These are phyloP conservation scores for Apodemia hepburni DNA, from an alignment of 2,888 invertebrate genomes.

Conservation along the genomic window DNA sequence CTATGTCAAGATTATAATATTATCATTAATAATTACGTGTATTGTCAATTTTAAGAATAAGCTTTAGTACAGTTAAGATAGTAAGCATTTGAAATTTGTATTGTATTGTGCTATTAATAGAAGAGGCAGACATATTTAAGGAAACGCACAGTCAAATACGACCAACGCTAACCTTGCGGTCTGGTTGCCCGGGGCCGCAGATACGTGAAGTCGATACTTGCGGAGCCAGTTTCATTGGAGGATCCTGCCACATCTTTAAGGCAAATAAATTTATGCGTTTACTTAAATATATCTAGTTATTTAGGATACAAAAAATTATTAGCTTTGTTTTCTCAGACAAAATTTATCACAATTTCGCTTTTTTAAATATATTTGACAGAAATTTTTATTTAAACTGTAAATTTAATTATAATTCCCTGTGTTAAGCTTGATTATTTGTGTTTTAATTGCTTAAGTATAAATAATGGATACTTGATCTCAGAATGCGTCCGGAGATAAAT, in stretches of 20 bases:
- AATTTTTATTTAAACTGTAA: too few species aligned
- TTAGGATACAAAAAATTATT: not conserved
- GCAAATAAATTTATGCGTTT: slow-evolving; percentile 15
- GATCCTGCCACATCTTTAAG: slow-evolving; percentile 15
- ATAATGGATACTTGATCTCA: too few species aligned
- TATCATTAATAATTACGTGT: too few species aligned
- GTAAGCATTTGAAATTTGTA: not conserved
- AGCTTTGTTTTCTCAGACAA: not conserved
- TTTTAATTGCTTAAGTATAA: too few species aligned
- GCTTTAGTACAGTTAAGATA: not conserved
- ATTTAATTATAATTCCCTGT: too few species aligned
- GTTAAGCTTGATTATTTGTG: too few species aligned
- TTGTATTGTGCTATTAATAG: not conserved
- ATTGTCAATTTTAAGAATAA: not conserved
- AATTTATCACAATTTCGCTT: too few species aligned
- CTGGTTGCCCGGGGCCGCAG: slow-evolving; percentile 10
- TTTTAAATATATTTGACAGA: too few species aligned
- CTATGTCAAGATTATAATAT: too few species aligned
- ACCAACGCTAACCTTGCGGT: slow-evolving; percentile 13
- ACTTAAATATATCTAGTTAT: not conserved
- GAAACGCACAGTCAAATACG: slow-evolving; percentile 6
- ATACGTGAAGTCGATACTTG: slow-evolving; percentile 5
- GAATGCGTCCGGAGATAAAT: too few species aligned
- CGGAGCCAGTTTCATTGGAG: slow-evolving; percentile 11
- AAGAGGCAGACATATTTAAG: slow-evolving; percentile 11